These are phyloP conservation scores for Euborellia annulipes DNA, from an alignment of 1,140 invertebrate genomes.

Conservation along the genomic window DNA sequence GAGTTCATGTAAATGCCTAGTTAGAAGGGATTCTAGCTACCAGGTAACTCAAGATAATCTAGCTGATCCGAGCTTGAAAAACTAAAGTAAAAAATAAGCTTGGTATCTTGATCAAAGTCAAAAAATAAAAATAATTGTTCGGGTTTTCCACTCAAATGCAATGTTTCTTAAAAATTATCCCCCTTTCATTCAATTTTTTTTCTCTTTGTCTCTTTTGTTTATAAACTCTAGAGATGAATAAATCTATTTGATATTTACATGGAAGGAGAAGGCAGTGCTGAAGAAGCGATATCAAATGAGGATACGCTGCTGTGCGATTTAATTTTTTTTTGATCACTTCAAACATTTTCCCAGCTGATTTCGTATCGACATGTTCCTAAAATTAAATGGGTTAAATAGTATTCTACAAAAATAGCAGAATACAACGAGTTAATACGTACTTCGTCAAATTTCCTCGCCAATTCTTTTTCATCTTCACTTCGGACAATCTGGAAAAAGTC, in stretches of 20 bases:
- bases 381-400: too few relatives aligned
- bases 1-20: too few relatives aligned
- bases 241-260: slow-evolving; percentile 64
- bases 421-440: slow-evolving; percentile 24
- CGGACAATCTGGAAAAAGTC: slow-evolving; percentile 98
- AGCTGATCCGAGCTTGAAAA: too few relatives aligned
- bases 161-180: not conserved
- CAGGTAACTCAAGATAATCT: too few relatives aligned
- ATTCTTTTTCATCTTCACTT: slow-evolving; percentile 89
- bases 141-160: not conserved
- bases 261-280: slow-evolving; percentile 84
- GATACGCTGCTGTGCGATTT: slow-evolving; percentile 81
- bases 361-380: slow-evolving; percentile 84
- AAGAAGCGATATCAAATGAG: slow-evolving; percentile 80
- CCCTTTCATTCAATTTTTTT: not conserved
- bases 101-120: too few relatives aligned
- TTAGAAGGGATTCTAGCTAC: too few relatives aligned
- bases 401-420: too few relatives aligned
- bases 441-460: slow-evolving; percentile 74
- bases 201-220: not conserved
- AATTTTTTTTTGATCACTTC: slow-evolving; percentile 80
- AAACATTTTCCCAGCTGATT: slow-evolving; percentile 87
- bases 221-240: too few relatives aligned
- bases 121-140: not conserved
- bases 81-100: too few relatives aligned